Evolutionary conservation across 2,113 vertebrate genomes (phyloP), one percentile per base, ranked within the genome.

Genomic region (Vulpes ferrilata): DNA sequence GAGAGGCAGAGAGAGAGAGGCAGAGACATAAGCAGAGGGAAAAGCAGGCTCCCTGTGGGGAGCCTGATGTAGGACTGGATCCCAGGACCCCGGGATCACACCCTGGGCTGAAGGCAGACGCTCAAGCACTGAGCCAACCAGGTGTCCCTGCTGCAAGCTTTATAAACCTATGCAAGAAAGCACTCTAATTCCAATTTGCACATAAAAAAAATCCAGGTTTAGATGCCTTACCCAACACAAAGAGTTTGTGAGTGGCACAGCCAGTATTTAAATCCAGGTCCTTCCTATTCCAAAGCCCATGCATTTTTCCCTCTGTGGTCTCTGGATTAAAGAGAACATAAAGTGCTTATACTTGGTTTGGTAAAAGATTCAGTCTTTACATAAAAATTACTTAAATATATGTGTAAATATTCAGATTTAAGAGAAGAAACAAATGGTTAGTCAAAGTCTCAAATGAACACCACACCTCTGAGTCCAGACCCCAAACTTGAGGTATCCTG

Each of bases 361-460:
- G 48, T 85, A 84, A 25, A 67, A 89, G 73, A 35, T 53, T 93
- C 43, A 83, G 15, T 89, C 65, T 96, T 91, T 81, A 88, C 55
- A 87, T 67, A 71, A 88, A 95, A 16, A 30, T n/a, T n/a, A n/a
- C n/a, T n/a, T 43, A 7, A 59, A 51, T 25, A 86, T 35, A 35
- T 32, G 71, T 76, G 5, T 35, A 78, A 64, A 88, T 65, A 71
- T 23, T 94, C 51, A 87, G 25, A 64, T 60, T 88, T 95, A 86
- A 96, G 55, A 94, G 19, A 82, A 94, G 7, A 95, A 85, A 43
- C 9, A 20, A 53, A 67, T 48, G 3, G 51, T 78, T 92, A 84
- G 7, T 78, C 27, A 88, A 82, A 96, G 20, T 6, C 17, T 57
- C 38, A 69, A 90, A 17, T 10, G 15, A 92, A 74, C 15, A 51